Evolutionary conservation across 2,888 invertebrate species (phyloP), one percentile per base, ranked within the genome.

Genomic region (Synergus japonicus): DNA sequence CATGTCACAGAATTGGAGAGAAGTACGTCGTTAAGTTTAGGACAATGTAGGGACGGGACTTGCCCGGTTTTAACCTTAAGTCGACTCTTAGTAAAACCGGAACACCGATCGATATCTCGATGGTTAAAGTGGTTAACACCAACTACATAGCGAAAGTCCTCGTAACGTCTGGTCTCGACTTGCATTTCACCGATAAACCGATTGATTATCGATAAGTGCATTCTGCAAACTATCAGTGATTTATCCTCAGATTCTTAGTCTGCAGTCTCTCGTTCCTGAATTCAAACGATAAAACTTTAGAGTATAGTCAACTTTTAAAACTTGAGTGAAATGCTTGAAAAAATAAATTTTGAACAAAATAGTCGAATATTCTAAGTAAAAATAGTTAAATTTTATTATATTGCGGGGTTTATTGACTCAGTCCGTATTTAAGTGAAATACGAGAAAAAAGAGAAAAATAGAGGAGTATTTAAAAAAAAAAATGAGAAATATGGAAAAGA

Each of bases 71-170:
- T 29, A 29, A 37, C 46, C 69, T 69, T 46, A 69, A 69, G 69
- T 69, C 49, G 69, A 49, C 69, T 69, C 22, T 41, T 22, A 49
- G 49, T 49, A 37, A 73, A 54, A 49, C 44, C 67, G 22, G 67
- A 43, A 67, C 67, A 67, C 67, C 67, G 46, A 67, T 73, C 73
- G 54, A 73, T 73, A 54, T 54, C n/a, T 15, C 37, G 54, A 73
- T 73, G 49, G 49, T 49, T 73, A 37, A 73, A 73, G 73, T 54
- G 49, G 73, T 73, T 73, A 73, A 73, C 73, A 73, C 49, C 73
- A 49, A 15, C 46, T 3, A 29, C 13, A 67, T 7, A 7, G 46
- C n/a, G 54, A 54, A 8, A 54, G 54, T 54, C 8, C 9, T 4
- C 1, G 2, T n/a, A 54, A 54, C n/a, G 7, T 54, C 54, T n/a